Conservation (phyloP, 2,113 vertebrate species). For the Sebastes fasciatus region DNA sequence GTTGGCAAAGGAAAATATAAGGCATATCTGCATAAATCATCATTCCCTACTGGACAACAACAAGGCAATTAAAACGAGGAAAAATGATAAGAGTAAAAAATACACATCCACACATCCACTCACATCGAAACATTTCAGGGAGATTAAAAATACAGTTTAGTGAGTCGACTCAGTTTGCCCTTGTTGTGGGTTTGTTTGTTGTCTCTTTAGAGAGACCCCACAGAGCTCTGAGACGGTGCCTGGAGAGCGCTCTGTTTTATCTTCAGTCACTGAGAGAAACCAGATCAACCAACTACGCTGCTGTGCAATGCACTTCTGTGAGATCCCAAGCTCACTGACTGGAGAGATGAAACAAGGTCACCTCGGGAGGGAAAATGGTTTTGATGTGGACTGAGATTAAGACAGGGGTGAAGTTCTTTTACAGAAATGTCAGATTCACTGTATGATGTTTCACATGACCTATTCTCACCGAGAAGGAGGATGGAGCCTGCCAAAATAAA, state of each 20-base stretch:
- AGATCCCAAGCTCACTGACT: background rate
- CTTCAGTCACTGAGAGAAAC: conserved; percentile 22
- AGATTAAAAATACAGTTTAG: conserved; percentile 2
- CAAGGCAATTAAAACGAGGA: background rate
- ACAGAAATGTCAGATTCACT: background rate
- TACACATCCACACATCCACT: background rate
- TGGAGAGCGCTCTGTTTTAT: conserved; percentile 29
- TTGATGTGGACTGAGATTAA: background rate
- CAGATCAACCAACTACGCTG: conserved; percentile 1
- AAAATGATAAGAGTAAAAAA: background rate
- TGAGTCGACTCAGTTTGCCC: conserved; percentile 1
- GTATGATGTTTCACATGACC: background rate
- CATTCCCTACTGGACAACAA: background rate
- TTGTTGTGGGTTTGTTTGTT: conserved; percentile 27
- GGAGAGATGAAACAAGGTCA: conserved; percentile 23
- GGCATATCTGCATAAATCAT: background rate
- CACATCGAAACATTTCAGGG: background rate
- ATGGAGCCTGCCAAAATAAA: too few species aligned
- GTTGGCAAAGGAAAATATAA: background rate
- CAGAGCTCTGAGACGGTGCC: conserved; percentile 14
- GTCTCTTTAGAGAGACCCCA: conserved; percentile 23
- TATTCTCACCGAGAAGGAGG: background rate
- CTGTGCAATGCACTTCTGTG: background rate
- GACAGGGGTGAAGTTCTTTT: background rate
- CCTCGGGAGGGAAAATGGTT: background rate